Evolutionary conservation across 2,113 vertebrate genomes (phyloP).

Genomic region (Cygnus atratus): DNA sequence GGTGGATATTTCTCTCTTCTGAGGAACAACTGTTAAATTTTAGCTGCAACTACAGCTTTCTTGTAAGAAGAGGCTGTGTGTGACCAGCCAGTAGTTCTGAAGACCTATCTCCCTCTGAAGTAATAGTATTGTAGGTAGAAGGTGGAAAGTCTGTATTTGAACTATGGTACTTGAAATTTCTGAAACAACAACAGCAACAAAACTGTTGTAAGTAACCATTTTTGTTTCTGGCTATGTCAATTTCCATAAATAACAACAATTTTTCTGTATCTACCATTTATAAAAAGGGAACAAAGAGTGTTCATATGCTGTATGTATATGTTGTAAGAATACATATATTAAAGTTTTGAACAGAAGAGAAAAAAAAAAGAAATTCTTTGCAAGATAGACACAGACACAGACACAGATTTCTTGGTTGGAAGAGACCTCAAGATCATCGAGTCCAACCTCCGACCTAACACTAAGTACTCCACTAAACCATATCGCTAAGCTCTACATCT

Average conservation of each 20-base stretch:
- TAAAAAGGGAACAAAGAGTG: background rate
- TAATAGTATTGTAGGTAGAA: background rate
- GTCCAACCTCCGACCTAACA: too few relatives aligned
- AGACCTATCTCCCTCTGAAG: background rate
- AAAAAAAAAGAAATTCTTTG: background rate
- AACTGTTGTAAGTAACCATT: background rate
- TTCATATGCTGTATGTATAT: too few relatives aligned
- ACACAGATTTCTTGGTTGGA: too few relatives aligned
- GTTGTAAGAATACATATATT: background rate
- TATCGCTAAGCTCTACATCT: too few relatives aligned
- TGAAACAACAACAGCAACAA: too few relatives aligned
- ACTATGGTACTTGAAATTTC: background rate
- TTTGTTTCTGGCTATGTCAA: background rate
- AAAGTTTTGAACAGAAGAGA: background rate
- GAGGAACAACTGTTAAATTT: background rate
- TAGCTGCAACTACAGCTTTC: background rate
- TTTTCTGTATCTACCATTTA: background rate
- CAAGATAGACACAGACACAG: too few relatives aligned
- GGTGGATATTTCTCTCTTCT: background rate
- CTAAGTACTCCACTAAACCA: too few relatives aligned
- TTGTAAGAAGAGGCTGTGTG: background rate
- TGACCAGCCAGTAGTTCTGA: background rate
- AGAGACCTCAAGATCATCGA: too few relatives aligned
- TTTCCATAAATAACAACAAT: background rate
- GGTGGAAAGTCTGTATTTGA: background rate